phyloP scores from a whole-genome alignment of 2,113 vertebrate species.

The Saimiri boliviensis region DNA sequence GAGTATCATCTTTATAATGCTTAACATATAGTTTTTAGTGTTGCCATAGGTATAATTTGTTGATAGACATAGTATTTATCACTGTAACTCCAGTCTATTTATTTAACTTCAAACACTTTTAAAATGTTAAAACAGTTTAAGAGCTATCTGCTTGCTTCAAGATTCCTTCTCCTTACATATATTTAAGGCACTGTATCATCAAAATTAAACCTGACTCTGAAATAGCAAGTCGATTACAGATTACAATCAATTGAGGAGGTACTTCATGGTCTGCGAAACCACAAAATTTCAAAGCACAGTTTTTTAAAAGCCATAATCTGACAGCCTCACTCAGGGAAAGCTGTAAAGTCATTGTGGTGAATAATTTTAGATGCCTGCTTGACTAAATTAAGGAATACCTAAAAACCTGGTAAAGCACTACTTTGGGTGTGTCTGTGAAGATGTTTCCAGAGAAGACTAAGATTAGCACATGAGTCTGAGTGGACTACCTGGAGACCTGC shows the following conservation, averaged over 20 bases:
- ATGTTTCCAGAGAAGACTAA: not conserved
- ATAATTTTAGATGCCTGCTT: not conserved
- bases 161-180: not conserved
- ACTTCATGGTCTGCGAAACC: not conserved
- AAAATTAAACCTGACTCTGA: slow-evolving; percentile 51
- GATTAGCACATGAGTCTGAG: not conserved
- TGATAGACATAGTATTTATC: not conserved
- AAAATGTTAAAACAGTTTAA: not conserved
- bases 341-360: not conserved
- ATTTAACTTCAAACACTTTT: slow-evolving; percentile 19
- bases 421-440: not conserved
- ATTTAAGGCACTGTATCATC: not conserved
- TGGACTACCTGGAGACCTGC: not conserved
- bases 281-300: slow-evolving; percentile 40
- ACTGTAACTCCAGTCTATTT: not conserved
- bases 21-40: not conserved
- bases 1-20: not conserved
- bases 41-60: not conserved
- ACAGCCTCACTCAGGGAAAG: not conserved
- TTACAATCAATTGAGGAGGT: not conserved
- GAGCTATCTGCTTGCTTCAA: slow-evolving; percentile 17
- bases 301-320: slow-evolving; percentile 28
- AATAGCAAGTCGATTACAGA: slow-evolving; percentile 39
- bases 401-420: not conserved
- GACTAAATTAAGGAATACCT: not conserved